These are phyloP conservation scores for Epistrophella euchroma DNA, from an alignment of 2,888 invertebrate genomes.

Conservation along the genomic window DNA sequence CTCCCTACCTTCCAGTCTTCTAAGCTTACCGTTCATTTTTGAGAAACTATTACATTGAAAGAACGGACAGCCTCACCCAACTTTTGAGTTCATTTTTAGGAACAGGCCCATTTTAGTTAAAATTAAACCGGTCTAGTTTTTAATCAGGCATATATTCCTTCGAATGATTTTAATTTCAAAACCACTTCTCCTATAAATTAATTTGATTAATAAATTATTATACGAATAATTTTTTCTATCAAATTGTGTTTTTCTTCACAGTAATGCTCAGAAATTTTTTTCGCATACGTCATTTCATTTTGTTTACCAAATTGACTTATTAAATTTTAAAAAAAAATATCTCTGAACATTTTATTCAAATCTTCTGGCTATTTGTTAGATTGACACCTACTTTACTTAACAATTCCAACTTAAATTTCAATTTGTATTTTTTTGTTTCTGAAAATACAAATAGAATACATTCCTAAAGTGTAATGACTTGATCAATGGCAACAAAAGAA, in stretches of 20 bases:
- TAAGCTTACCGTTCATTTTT: no score
- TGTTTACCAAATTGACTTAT: slow-evolving; percentile 3
- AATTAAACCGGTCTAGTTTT: no score
- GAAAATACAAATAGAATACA: background rate
- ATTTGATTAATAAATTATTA: background rate
- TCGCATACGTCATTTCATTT: background rate
- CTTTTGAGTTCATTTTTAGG: no score
- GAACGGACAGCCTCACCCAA: no score
- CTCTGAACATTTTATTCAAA: background rate
- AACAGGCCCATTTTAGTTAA: no score
- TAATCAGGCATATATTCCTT: no score
- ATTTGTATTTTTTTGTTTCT: background rate
- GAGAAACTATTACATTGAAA: no score
- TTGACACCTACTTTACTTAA: background rate
- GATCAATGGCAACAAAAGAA: background rate
- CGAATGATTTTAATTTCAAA: background rate
- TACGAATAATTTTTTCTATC: background rate
- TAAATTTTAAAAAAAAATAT: background rate
- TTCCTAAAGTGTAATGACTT: slow-evolving; percentile 10
- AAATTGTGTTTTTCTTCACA: background rate
- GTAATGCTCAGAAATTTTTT: background rate
- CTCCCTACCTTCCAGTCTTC: no score
- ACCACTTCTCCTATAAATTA: background rate
- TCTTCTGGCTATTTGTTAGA: background rate
- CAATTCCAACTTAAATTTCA: background rate